Conservation (phyloP, 2,797 vertebrate genomes). For the Furcifer pardalis region DNA sequence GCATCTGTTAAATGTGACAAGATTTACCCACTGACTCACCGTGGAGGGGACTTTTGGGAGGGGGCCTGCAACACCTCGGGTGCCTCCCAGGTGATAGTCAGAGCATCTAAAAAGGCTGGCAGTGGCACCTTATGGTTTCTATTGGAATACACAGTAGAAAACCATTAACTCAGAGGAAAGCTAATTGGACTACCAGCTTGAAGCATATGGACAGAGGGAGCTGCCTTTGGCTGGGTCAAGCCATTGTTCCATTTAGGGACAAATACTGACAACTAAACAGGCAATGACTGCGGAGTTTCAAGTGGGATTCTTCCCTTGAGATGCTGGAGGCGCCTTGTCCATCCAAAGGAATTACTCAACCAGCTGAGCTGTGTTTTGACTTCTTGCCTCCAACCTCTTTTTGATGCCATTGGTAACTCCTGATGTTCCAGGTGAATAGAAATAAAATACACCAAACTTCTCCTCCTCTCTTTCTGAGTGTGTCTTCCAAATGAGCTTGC, state of each 20-base stretch:
- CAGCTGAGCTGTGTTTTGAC: not conserved
- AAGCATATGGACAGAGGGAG: too few relatives aligned
- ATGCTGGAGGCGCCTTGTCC: too few relatives aligned
- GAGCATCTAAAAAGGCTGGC: conserved; percentile 72
- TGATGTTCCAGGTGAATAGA: not conserved
- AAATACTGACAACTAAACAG: too few relatives aligned
- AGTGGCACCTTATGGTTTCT: conserved; percentile 70
- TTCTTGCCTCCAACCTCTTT: not conserved
- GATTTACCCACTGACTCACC: conserved; percentile 66
- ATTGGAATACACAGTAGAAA: conserved; percentile 76
- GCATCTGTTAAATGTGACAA: conserved; percentile 74
- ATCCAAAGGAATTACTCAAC: too few relatives aligned
- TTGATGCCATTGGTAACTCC: not conserved
- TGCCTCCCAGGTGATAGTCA: conserved; percentile 74
- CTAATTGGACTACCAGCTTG: not conserved
- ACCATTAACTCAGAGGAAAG: conserved; percentile 1
- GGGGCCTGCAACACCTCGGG: conserved; percentile 77
- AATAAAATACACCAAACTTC: not conserved
- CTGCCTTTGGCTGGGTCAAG: too few relatives aligned
- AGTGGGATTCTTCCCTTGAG: too few relatives aligned
- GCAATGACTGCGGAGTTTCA: too few relatives aligned
- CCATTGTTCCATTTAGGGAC: too few relatives aligned
- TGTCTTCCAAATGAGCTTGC: not conserved
- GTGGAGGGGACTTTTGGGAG: conserved; percentile 77
- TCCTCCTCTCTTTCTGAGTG: not conserved